Evolutionary conservation across 2,797 vertebrate genomes (phyloP), one percentile per base, ranked within the genome.

Genomic region (Lycodopsis pacificus): DNA sequence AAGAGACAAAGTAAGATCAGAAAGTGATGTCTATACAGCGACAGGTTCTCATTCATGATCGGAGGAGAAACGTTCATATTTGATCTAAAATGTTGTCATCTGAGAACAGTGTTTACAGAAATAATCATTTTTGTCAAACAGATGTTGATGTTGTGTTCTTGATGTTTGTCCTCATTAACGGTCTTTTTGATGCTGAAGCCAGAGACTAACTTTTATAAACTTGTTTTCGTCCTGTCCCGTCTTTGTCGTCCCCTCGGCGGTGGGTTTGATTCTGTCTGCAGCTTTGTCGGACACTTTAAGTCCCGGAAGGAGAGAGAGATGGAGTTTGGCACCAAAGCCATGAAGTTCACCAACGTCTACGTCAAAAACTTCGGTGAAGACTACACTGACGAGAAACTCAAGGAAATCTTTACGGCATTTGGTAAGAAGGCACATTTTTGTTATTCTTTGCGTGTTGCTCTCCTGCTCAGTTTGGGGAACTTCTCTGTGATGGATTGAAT

Each of bases 261-360:
- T 48, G 42, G 66, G 25, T 84, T 69, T 4, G 27, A 27, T 77
- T 73, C 34, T 69, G 3, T 86, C 38, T 76, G 4, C 92, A 99
- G 98, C 62, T 99, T 98, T 81, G 98, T 99, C 10, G 98, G 98
- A 75, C 96, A 98, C 62, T 99, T 99, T 91, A 99, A 99, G 86
- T 99, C 98, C 65, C 96, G 97, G 42, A 97, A 97, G 74, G 97
- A 99, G 64, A 96, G 98, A 0, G 97, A 98, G 80, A 91, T 96
- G 0, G 98, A 99, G 93, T 94, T 96, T 82, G 98, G 97, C 19
- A 93, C 94, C 20, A 96, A 93, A 83, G 96, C 95, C 0, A 81
- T 96, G 92, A 97, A 97, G 84, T 99, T 98, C 91, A 99, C 98
- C 84, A 99, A 99, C 0, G 95, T 99, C 80, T 99, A 99, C n/a